Evolutionary conservation across 2,797 vertebrate genomes (phyloP).

Genomic region (Bryconaethiops microstoma): DNA sequence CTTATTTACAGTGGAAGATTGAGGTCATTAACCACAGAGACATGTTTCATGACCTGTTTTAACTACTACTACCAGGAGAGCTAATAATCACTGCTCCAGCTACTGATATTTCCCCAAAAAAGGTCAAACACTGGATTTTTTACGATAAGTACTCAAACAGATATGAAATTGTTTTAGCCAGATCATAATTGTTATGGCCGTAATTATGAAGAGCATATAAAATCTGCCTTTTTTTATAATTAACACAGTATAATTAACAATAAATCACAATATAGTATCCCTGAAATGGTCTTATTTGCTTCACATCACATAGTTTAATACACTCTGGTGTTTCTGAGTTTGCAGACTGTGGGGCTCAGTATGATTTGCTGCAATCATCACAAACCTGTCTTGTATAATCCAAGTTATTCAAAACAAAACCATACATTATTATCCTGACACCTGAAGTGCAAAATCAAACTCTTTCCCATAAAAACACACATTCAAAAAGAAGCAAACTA

Average conservation of each 20-base stretch:
- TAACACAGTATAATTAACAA: background rate
- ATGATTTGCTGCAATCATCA: background rate
- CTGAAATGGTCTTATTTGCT: constrained; percentile 7
- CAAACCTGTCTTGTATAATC: background rate
- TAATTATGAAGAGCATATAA: no score
- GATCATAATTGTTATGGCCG: background rate
- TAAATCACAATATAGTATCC: background rate
- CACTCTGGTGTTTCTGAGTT: background rate
- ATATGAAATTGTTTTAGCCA: background rate
- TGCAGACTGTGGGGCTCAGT: background rate
- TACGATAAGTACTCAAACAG: background rate
- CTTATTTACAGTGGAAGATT: no score
- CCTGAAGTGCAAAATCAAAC: constrained; percentile 16
- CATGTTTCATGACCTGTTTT: no score
- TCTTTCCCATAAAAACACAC: background rate
- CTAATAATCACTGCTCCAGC: background rate
- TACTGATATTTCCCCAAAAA: background rate
- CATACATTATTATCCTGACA: background rate
- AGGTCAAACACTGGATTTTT: background rate
- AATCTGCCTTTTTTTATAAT: background rate
- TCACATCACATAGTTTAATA: background rate
- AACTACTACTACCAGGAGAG: no score
- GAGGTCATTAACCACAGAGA: no score
- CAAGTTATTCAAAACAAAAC: background rate
- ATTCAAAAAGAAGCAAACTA: constrained; percentile 10